Conservation (phyloP, 2,797 vertebrate species). For the Prunella strophiata region DNA sequence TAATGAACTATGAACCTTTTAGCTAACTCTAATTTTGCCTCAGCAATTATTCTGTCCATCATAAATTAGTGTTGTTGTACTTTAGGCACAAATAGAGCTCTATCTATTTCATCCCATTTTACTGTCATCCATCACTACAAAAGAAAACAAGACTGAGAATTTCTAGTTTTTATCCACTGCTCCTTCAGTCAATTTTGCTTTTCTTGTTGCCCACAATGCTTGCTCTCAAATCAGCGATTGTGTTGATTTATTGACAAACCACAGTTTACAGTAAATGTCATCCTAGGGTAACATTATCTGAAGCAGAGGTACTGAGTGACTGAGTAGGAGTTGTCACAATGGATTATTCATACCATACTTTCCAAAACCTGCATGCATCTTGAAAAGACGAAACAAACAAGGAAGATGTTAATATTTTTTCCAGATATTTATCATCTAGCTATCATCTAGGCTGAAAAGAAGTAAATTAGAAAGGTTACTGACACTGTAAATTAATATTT, state of each 20-base stretch:
- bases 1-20: background rate
- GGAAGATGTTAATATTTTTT: background rate
- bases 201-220: background rate
- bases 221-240: background rate
- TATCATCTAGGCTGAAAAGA: background rate
- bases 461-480: background rate
- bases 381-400: background rate
- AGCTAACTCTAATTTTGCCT: background rate
- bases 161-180: background rate
- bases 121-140: background rate
- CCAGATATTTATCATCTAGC: background rate
- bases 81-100: background rate
- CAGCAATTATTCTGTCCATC: background rate
- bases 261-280: slow-evolving; percentile 18
- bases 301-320: background rate
- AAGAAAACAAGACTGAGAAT: background rate
- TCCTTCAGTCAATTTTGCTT: background rate
- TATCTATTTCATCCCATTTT: background rate
- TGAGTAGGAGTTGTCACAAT: background rate
- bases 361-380: background rate
- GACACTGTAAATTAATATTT: background rate
- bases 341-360: background rate
- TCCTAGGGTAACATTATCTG: background rate
- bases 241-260: slow-evolving; percentile 43
- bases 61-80: background rate